These are phyloP conservation scores for Brenthis daphne DNA, from an alignment of 2,888 invertebrate genomes.

Conservation along the genomic window DNA sequence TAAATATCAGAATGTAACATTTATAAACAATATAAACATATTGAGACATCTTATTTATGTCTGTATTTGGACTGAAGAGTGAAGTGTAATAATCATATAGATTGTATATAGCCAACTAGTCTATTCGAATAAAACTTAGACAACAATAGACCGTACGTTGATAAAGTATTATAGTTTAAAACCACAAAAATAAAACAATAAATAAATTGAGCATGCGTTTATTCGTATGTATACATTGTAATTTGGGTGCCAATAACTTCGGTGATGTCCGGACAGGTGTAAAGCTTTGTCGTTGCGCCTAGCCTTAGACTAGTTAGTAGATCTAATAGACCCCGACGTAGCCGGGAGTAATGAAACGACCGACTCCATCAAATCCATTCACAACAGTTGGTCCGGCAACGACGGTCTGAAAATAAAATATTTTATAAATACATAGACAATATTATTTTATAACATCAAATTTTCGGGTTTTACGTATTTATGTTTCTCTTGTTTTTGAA, in stretches of 20 bases:
- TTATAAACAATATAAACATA: too few relatives aligned
- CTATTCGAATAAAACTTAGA: too few relatives aligned
- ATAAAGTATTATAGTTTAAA: too few relatives aligned
- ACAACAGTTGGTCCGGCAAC: slow-evolving; percentile 73
- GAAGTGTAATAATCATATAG: too few relatives aligned
- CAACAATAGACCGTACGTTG: neutral
- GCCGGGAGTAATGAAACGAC: slow-evolving; percentile 52
- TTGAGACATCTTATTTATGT: too few relatives aligned
- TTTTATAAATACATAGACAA: neutral
- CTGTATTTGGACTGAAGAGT: too few relatives aligned
- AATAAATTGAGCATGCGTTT: slow-evolving; percentile 38
- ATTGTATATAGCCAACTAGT: too few relatives aligned
- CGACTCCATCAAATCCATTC: slow-evolving; percentile 51
- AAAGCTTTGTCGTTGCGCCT: slow-evolving; percentile 24
- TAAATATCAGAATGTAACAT: too few relatives aligned
- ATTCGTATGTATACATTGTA: slow-evolving; percentile 37
- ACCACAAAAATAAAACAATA: slow-evolving; percentile 20
- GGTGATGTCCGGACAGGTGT: slow-evolving; percentile 33
- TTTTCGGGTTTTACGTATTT: neutral
- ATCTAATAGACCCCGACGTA: slow-evolving; percentile 50
- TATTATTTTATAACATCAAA: too few relatives aligned
- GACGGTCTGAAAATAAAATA: slow-evolving; percentile 56
- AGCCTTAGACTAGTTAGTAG: neutral
- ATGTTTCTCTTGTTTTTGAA: too few relatives aligned
- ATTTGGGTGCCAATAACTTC: slow-evolving; percentile 35